phyloP scores from a whole-genome alignment of 2,888 invertebrate species.

The Merodon equestris region DNA sequence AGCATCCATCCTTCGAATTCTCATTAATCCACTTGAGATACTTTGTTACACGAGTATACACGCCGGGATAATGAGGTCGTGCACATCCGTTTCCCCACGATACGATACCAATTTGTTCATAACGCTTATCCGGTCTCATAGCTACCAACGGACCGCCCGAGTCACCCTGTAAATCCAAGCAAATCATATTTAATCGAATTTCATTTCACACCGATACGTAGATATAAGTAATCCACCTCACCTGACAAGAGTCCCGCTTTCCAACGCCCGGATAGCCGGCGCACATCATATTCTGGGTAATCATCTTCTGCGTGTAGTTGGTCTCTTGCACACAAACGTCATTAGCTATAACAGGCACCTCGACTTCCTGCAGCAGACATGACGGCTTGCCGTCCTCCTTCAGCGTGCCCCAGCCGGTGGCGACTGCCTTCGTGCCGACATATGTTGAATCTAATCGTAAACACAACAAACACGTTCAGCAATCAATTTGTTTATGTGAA shows the following conservation, averaged over 20 bases:
- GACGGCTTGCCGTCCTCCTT: conserved; percentile 92
- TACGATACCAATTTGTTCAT: conserved; percentile 91
- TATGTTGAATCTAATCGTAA: conserved; percentile 83
- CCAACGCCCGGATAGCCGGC: conserved; percentile 87
- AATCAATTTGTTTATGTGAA: conserved; percentile 9
- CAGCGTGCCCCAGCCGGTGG: conserved; percentile 93
- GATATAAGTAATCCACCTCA: conserved; percentile 74
- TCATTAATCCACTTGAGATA: conserved; percentile 90
- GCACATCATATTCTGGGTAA: conserved; percentile 93
- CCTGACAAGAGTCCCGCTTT: conserved; percentile 90
- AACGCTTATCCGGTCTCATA: conserved; percentile 85
- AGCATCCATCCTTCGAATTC: conserved; percentile 90
- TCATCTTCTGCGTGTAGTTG: conserved; percentile 90
- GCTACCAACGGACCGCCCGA: conserved; percentile 85
- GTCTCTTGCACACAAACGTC: conserved; percentile 85
- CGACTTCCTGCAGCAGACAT: conserved; percentile 90
- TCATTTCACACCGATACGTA: no score
- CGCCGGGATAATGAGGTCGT: conserved; percentile 90
- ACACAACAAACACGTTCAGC: conserved; percentile 8
- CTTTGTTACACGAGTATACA: conserved; percentile 90
- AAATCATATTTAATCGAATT: conserved; percentile 1
- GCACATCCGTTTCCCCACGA: conserved; percentile 96
- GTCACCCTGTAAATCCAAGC: conserved; percentile 74
- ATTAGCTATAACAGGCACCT: conserved; percentile 83
- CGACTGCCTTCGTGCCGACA: conserved; percentile 86